Base-by-base conservation (phyloP, 1,140 invertebrate genomes). In the Scaptomyza montana region DNA sequence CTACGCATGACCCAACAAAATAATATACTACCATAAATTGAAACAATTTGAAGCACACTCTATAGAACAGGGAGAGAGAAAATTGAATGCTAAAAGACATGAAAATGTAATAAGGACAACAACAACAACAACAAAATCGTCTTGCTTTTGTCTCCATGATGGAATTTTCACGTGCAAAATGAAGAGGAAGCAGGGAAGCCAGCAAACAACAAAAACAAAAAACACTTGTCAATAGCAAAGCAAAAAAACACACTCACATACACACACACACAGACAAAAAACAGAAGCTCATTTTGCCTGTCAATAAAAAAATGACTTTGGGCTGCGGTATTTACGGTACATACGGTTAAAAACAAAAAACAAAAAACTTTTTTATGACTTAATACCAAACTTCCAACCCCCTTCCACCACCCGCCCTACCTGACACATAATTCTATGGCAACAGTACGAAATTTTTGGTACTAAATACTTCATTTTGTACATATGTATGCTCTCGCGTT, bases 131-230 rank as follows among this genome's bases (percentile, higher is more conserved):
- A 66, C 39, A 74, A 74, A 57, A 74, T 46, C 62, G 63, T 80
- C 57, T 30, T 28, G 33, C 64, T 71, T 63, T 70, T 64, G 61
- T 72, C 54, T 76, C 67, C 81, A 70, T 89, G 82, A 87, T 87
- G 82, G 65, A 76, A 71, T 87, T 87, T 87, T 87, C 76, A 87
- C 84, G 78, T 87, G 84, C 78, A 70, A 46, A 54, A 57, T 51
- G 45, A 70, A 33, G 21, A 28, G 30, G 33, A 30, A 49, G 13
- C 16, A 16, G 16, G 16, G 16, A 16, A 16, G 16, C 0, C 16
- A 16, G 16, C 16, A 16, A 16, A 1, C 16, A 16, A 16, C 16
- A 16, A 16, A 16, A 16, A 16, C 16, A 16, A 16, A 16, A 16
- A 16, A 16, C 16, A 16, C 16, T 16, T 16, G 16, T 16, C 16